Conservation (phyloP, 2,888 invertebrate genomes). For the Baronia brevicornis region DNA sequence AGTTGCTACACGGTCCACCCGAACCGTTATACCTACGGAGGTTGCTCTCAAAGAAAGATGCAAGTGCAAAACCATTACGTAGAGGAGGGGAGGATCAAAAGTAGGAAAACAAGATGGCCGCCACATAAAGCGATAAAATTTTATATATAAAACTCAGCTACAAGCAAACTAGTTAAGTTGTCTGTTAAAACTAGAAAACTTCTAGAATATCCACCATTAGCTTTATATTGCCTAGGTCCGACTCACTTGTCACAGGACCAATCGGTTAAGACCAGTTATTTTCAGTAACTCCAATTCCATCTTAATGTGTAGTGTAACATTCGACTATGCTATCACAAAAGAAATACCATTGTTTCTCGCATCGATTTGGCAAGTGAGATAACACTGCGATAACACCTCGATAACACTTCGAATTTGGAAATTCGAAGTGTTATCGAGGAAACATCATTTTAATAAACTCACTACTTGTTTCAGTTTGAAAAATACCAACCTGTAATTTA, state of each 20-base stretch:
- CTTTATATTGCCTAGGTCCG: conserved; percentile 1
- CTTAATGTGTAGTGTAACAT: conserved; percentile 28
- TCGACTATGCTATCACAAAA: conserved; percentile 18
- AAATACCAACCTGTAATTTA: too few species aligned
- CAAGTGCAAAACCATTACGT: too few species aligned
- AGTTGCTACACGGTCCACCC: too few species aligned
- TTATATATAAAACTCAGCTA: too few species aligned
- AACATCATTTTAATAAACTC: too few species aligned
- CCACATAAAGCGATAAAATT: too few species aligned
- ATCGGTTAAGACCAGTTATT: conserved; percentile 33
- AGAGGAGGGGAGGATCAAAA: too few species aligned
- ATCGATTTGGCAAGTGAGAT: background rate
- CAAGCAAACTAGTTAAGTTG: background rate
- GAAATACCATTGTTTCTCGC: conserved; percentile 2
- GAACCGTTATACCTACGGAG: too few species aligned
- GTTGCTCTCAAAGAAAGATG: too few species aligned
- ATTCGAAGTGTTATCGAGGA: too few species aligned
- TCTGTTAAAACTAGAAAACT: conserved; percentile 5
- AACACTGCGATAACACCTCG: conserved; percentile 13
- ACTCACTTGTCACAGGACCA: conserved; percentile 13
- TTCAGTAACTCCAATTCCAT: conserved; percentile 34
- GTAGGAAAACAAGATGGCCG: too few species aligned
- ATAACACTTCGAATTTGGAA: conserved; percentile 5
- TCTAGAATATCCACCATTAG: conserved; percentile 5
- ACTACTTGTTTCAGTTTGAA: too few species aligned